Percentiles rank a stretch among this genome's conserved stretches.
phyloP scores from a whole-genome alignment of 1,140 invertebrate species.

The Eueides isabella region DNA sequence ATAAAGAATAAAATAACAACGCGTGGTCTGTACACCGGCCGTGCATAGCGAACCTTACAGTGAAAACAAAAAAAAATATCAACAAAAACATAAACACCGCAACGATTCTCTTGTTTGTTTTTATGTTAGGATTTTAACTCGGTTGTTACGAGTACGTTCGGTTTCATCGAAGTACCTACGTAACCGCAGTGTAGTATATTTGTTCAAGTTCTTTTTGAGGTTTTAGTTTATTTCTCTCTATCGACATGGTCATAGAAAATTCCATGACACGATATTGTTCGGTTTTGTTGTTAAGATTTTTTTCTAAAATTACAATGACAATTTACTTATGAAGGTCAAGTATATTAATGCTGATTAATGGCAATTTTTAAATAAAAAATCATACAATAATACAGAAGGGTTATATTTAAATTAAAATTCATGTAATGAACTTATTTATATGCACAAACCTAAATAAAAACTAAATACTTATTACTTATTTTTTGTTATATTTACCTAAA shows the following conservation, averaged over 20 bases:
- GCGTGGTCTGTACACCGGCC: slow-evolving; percentile 6
- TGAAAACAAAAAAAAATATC: slow-evolving; percentile 19
- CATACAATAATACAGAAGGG: too few relatives aligned
- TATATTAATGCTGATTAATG: too few relatives aligned
- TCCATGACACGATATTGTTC: not conserved
- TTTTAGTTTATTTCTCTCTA: not conserved
- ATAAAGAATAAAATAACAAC: slow-evolving; percentile 12
- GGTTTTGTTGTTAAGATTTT: not conserved
- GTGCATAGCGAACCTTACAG: slow-evolving; percentile 9
- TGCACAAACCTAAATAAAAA: too few relatives aligned
- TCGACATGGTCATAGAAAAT: not conserved
- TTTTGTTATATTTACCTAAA: too few relatives aligned
- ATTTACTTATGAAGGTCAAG: too few relatives aligned
- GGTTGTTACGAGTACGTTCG: slow-evolving; percentile 1
- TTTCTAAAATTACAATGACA: too few relatives aligned
- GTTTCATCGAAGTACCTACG: slow-evolving; percentile 13
- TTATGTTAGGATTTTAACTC: slow-evolving; percentile 28
- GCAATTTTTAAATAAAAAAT: too few relatives aligned
- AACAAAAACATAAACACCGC: slow-evolving; percentile 15
- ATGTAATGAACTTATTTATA: too few relatives aligned
- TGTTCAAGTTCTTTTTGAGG: not conserved
- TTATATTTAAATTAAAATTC: too few relatives aligned
- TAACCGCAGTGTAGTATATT: not conserved
- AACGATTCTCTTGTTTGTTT: slow-evolving; percentile 28
- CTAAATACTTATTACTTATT: too few relatives aligned